Evolutionary conservation across 2,113 vertebrate species (phyloP).

Genomic region (Setophaga petechia): DNA sequence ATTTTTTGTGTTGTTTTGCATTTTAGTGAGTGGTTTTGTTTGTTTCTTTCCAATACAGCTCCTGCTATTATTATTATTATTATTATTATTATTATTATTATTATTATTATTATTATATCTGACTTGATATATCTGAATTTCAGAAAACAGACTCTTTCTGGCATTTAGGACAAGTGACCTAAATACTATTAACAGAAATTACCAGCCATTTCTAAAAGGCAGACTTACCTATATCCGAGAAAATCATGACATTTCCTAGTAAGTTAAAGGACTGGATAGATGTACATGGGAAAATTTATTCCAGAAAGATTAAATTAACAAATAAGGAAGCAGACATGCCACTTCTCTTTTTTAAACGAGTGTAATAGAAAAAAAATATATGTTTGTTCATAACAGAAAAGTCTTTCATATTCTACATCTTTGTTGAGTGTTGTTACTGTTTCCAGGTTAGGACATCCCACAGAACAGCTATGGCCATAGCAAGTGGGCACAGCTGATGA

Average conservation of each 20-base stretch:
- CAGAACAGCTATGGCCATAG: background rate
- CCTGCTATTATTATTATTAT: background rate
- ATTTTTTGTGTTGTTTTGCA: background rate
- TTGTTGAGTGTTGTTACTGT: background rate
- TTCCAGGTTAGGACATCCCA: background rate
- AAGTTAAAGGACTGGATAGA: background rate
- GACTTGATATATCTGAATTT: background rate
- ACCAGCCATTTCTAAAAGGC: background rate
- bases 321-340: background rate
- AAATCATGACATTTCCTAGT: background rate
- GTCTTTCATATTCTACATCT: background rate
- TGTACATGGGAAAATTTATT: background rate
- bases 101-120: background rate
- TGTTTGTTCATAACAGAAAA: background rate
- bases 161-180: background rate
- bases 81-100: background rate
- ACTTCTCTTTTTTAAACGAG: background rate
- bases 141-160: background rate
- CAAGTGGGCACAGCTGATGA: background rate
- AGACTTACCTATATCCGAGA: background rate
- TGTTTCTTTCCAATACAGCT: background rate
- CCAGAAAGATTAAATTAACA: background rate
- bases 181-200: background rate
- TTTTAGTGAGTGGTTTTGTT: rapidly evolving
- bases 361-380: background rate